phyloP scores from a whole-genome alignment of 2,113 vertebrate species.

The Edolisoma coerulescens region DNA sequence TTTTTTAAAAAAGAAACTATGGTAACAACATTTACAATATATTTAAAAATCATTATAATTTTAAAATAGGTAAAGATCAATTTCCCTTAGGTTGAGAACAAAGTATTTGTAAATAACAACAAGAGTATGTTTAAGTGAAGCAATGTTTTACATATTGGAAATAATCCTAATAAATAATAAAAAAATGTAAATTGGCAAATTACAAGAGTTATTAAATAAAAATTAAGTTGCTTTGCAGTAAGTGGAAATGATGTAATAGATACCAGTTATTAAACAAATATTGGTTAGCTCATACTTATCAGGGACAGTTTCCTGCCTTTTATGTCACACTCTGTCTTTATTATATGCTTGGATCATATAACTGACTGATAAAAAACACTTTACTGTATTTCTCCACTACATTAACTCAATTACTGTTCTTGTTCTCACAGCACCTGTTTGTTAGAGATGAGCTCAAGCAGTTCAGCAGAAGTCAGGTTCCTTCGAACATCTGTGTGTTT shows the following conservation, averaged over 20 bases:
- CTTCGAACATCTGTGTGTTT: conserved; percentile 49
- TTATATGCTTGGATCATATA: conserved; percentile 55
- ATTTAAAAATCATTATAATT: conserved; percentile 50
- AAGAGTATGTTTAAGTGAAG: conserved; percentile 30
- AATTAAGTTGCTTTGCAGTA: conserved; percentile 34
- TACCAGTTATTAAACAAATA: conserved; percentile 16
- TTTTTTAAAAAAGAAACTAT: not conserved
- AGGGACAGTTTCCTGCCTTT: conserved; percentile 38
- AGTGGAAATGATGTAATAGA: conserved; percentile 31
- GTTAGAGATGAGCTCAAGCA: conserved; percentile 54
- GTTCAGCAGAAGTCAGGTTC: conserved; percentile 40
- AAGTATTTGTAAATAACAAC: conserved; percentile 58
- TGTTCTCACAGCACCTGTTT: conserved; percentile 66
- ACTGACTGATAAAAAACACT: conserved; percentile 65
- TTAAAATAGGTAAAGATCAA: conserved; percentile 62
- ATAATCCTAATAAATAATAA: conserved; percentile 62
- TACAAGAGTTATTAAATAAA: conserved; percentile 59
- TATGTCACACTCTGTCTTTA: conserved; percentile 54
- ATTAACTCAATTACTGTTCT: conserved; percentile 68
- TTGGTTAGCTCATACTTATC: conserved; percentile 23
- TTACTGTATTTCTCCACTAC: conserved; percentile 65
- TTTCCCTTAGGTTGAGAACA: conserved; percentile 66
- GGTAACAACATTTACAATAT: not conserved
- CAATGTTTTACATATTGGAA: conserved; percentile 51
- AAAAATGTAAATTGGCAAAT: conserved; percentile 58